phyloP scores from a whole-genome alignment of 1,140 invertebrate species.

The Heliothis virescens region DNA sequence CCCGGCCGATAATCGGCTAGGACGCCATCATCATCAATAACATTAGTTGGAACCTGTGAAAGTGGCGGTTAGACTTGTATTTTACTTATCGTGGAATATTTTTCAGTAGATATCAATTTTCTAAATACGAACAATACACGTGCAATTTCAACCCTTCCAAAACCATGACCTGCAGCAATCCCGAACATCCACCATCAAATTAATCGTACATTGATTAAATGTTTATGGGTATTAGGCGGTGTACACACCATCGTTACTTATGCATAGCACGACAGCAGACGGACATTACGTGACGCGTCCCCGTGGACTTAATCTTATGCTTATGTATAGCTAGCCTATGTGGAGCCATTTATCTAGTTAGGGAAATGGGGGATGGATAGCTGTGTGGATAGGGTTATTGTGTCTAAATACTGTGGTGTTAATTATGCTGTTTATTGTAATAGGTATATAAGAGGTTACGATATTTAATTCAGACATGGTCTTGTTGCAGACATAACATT shows the following conservation, averaged over 20 bases:
- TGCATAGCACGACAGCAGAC: constrained; percentile 38
- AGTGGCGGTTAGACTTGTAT: too few relatives aligned
- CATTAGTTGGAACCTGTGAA: too few relatives aligned
- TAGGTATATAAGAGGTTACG: too few relatives aligned
- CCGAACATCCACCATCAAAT: constrained; percentile 11
- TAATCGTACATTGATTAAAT: constrained; percentile 37
- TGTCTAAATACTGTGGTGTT: too few relatives aligned
- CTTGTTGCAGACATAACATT: too few relatives aligned
- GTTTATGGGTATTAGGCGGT: constrained; percentile 35
- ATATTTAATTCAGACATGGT: too few relatives aligned
- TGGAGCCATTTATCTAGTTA: constrained; percentile 42
- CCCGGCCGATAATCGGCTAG: too few relatives aligned
- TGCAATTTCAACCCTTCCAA: not conserved
- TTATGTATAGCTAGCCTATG: constrained; percentile 35
- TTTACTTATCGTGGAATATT: too few relatives aligned
- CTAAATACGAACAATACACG: too few relatives aligned
- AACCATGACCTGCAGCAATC: not conserved
- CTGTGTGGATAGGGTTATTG: not conserved
- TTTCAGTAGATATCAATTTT: too few relatives aligned
- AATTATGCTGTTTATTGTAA: too few relatives aligned
- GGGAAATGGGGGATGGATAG: constrained; percentile 18
- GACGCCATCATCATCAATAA: too few relatives aligned
- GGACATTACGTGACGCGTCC: constrained; percentile 50
- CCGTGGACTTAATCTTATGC: constrained; percentile 36
- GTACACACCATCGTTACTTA: constrained; percentile 41